A percentile compares a stretch with the other conserved stretches of the same genome.
Evolutionary conservation across 2,797 vertebrate genomes (phyloP).

Genomic region (Gymnoscopelus braueri): DNA sequence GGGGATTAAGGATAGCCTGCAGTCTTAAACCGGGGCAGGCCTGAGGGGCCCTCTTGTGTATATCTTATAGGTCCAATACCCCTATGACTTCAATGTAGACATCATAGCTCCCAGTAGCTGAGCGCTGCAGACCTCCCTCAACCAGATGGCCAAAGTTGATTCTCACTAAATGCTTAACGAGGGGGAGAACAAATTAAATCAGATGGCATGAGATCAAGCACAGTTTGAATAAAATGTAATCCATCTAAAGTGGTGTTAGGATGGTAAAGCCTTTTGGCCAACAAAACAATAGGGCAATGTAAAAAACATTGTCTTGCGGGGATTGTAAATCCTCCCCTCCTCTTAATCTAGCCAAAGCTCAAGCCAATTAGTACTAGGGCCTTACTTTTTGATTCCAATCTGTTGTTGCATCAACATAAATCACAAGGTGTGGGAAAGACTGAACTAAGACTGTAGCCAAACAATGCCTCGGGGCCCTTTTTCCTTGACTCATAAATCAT

Average conservation of each 20-base stretch:
- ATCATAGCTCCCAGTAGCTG: conserved; percentile 52
- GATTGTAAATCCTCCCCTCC: conserved; percentile 42
- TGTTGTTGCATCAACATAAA: conserved; percentile 51
- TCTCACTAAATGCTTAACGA: conserved; percentile 69
- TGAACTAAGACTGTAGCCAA: conserved; percentile 32
- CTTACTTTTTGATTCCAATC: conserved; percentile 70
- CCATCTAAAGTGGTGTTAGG: conserved; percentile 59
- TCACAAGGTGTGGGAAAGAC: conserved; percentile 62
- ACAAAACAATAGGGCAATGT: conserved; percentile 51
- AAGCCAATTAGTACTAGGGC: conserved; percentile 68
- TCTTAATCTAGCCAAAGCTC: conserved; percentile 57
- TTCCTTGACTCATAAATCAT: conserved; percentile 36
- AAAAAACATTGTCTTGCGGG: conserved; percentile 53
- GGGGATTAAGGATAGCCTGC: conserved; percentile 72
- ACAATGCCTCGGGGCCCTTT: conserved; percentile 36
- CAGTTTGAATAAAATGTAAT: conserved; percentile 70
- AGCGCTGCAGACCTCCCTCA: conserved; percentile 53
- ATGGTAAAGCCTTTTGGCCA: conserved; percentile 50
- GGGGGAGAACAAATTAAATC: conserved; percentile 74
- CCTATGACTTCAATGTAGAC: conserved; percentile 50
- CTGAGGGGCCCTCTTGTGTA: conserved; percentile 41
- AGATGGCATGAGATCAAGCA: conserved; percentile 69
- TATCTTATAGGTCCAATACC: conserved; percentile 58
- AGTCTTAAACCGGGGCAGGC: conserved; percentile 65
- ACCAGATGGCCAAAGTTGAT: conserved; percentile 71